These are phyloP conservation scores for Plodia interpunctella DNA, from an alignment of 1,140 invertebrate species.

Conservation along the genomic window DNA sequence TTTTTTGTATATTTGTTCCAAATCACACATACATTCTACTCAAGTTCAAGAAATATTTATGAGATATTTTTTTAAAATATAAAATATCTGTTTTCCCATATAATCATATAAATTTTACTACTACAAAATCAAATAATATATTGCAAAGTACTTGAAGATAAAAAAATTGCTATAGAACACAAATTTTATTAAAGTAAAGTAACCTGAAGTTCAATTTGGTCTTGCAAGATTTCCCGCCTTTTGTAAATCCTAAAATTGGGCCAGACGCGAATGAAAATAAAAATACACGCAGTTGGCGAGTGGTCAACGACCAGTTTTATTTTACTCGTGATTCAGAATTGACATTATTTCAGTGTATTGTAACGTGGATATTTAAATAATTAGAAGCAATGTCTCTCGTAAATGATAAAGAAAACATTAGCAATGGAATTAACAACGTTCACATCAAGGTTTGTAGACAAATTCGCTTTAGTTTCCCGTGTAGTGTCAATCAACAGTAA, in stretches of 20 bases:
- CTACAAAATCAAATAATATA: too few relatives aligned
- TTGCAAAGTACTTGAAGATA: too few relatives aligned
- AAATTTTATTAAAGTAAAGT: too few relatives aligned
- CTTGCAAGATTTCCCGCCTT: slow-evolving; percentile 2
- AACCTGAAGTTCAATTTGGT: neutral
- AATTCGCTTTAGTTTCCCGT: too few relatives aligned
- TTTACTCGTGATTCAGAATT: neutral
- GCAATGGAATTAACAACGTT: slow-evolving; percentile 48
- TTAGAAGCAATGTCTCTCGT: slow-evolving; percentile 35
- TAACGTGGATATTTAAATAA: neutral
- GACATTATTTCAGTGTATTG: neutral
- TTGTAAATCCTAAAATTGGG: slow-evolving; percentile 1
- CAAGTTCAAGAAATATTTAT: too few relatives aligned
- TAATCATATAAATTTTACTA: too few relatives aligned
- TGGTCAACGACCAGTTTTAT: too few relatives aligned
- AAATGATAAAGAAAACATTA: slow-evolving; percentile 54
- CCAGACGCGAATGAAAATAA: too few relatives aligned
- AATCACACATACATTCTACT: neutral
- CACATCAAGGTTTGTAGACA: slow-evolving; percentile 50
- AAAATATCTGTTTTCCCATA: too few relatives aligned
- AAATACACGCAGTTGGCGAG: too few relatives aligned
- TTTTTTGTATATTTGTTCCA: neutral
- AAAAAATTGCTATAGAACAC: too few relatives aligned
- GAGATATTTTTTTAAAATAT: too few relatives aligned
- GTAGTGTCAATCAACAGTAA: neutral